Conservation (phyloP, 2,113 vertebrate species). For the Microcebus griseorufus region DNA sequence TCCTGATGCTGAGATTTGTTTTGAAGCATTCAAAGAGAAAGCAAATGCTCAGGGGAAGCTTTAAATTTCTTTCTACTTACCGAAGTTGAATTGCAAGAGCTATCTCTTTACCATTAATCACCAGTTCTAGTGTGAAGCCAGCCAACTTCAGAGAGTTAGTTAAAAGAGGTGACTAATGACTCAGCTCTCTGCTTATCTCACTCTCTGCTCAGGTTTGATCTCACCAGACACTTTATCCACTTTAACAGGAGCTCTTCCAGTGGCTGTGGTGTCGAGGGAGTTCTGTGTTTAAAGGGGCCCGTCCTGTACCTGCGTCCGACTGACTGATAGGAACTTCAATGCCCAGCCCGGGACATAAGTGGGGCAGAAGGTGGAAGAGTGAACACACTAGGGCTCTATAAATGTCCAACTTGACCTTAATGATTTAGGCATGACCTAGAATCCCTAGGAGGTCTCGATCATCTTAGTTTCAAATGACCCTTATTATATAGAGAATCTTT, state of each 20-base stretch:
- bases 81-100: slow-evolving; percentile 42
- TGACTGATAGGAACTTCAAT: neutral
- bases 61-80: slow-evolving; percentile 51
- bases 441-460: neutral
- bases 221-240: neutral
- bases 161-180: slow-evolving; percentile 56
- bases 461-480: slow-evolving; percentile 19
- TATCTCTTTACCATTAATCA: slow-evolving; percentile 55
- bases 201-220: slow-evolving; percentile 23
- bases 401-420: neutral
- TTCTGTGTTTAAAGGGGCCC: neutral
- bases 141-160: slow-evolving; percentile 58
- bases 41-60: slow-evolving; percentile 26
- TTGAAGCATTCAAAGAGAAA: slow-evolving; percentile 46
- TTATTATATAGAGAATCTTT: slow-evolving; percentile 7
- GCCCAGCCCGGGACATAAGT: neutral
- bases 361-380: neutral
- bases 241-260: neutral
- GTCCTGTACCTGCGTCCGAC: neutral
- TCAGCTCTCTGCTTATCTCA: slow-evolving; percentile 29
- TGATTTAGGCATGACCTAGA: neutral
- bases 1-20: neutral
- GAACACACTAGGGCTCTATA: neutral
- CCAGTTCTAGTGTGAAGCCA: slow-evolving; percentile 35
- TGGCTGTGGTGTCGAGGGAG: neutral